Base-by-base conservation (phyloP, 2,797 vertebrate genomes). In the Anas bernieri region DNA sequence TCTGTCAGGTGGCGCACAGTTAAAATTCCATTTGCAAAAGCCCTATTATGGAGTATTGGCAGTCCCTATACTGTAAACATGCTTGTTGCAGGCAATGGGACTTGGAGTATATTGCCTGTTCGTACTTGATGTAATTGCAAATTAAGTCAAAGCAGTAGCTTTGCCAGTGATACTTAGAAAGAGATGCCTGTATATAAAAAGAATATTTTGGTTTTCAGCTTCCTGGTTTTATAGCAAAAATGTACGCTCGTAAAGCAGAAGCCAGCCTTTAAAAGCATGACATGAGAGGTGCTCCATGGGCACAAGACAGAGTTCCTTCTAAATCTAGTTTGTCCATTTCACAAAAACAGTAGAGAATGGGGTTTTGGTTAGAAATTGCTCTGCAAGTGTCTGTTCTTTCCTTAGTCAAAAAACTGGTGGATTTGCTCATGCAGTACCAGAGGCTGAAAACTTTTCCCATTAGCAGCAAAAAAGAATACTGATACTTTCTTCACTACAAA, bases 11-110 rank as follows among this genome's bases (percentile, higher is more conserved):
- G 83, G 41, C 58, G 66, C 61, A 59, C 0, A 4, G 48, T 55
- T 81, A 66, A 85, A 95, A 80, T 74, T 96, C 93, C 94, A 95
- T 94, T 96, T 94, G 61, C 26, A 83, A 86, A 87, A 95, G 88
- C 62, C 70, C 26, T 74, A 81, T 85, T 84, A 45, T 80, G 59
- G 4, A 17, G 30, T 90, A 66, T 54, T 62, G 81, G 35, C 37
- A 54, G 92, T 82, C 86, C 31, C 79, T 46, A 17, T 69, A 54
- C 39, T 94, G 48, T 94, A 97, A 97, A 95, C 87, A 93, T 1
- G 15, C 48, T 48, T 93, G 77, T 94, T 88, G 74, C 15, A 31
- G 69, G 66, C 84, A 83, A 11, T 3, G 64, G 61, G 79, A 88
- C 62, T 56, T 39, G 14, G 54, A 48, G 72, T 31, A 18, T 31